Base-by-base conservation (phyloP, 2,797 vertebrate genomes). In the Crocidura indochinensis region DNA sequence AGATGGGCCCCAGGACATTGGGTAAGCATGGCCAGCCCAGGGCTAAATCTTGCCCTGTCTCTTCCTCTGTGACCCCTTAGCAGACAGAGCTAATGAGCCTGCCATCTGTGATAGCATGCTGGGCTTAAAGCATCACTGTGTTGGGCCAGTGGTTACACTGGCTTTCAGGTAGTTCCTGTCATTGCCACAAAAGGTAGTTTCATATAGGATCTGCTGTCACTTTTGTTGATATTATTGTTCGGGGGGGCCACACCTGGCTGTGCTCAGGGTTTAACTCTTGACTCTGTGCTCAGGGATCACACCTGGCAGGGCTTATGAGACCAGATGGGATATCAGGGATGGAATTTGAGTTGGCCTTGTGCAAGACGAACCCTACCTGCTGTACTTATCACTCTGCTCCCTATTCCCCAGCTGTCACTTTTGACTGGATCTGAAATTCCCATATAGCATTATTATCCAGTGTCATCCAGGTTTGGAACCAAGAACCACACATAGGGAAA, bases 1-100 rank as follows among this genome's bases (percentile, higher is more conserved):
- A 85, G 65, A 64, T 0, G 11, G 75, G 86, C 67, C 31, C 74
- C 56, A n/a, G 31, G 91, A 91, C 49, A n/a, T 78, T 62, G 38
- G 65, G 47, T 51, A 86, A 27, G 1, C 51, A 20, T 8, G 27
- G 10, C 71, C 72, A 64, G 44, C 10, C 62, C 8, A 47, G 26
- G 51, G 31, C n/a, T 29, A 49, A 75, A 24, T 69, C 31, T 53
- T 29, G 67, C 20, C 56, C 72, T 17, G 8, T 60, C 68, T 73
- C 10, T 60, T 69, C 56, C 71, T 67, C 14, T 27, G 10, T 1
- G 46, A 44, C 67, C 51, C 24, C 79, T 73, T 15, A 31, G 15
- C 27, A 65, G 49, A 51, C 73, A 46, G 0, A 17, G 31, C 31
- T 47, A 65, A 78, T 19, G 24, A 85, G 87, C 82, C n/a, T 1